phyloP scores from a whole-genome alignment of 2,888 invertebrate genomes.

The Unio pictorum region DNA sequence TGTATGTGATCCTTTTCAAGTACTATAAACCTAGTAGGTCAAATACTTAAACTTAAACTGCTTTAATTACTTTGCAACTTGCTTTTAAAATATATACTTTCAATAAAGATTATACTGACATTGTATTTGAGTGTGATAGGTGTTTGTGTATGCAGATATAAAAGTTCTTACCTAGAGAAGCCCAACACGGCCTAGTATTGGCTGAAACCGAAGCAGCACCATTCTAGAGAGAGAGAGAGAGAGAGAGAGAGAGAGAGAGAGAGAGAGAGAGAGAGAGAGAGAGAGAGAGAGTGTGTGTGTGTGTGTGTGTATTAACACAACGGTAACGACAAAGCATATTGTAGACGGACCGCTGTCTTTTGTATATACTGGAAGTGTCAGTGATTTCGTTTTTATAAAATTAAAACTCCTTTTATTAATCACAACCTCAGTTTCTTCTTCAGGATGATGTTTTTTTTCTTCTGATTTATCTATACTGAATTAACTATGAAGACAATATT shows the following conservation, averaged over 20 bases:
- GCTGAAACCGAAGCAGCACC: too few relatives aligned
- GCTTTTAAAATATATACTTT: background rate
- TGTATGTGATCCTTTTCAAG: constrained; percentile 76
- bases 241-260: background rate
- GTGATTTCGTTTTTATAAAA: too few relatives aligned
- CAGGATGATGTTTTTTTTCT: too few relatives aligned
- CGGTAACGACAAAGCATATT: background rate
- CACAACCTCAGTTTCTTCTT: too few relatives aligned
- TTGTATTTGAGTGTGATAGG: background rate
- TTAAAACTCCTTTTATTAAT: too few relatives aligned
- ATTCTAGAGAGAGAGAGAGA: too few relatives aligned
- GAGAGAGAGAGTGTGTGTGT: background rate
- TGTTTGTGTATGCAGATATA: background rate
- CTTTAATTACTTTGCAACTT: background rate
- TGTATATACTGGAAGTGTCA: too few relatives aligned
- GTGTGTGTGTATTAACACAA: background rate
- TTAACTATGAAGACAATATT: too few relatives aligned
- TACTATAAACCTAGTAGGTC: background rate
- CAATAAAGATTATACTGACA: background rate
- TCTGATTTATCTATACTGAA: too few relatives aligned
- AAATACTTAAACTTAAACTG: background rate
- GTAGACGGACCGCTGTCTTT: background rate
- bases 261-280: background rate
- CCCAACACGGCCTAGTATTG: too few relatives aligned
- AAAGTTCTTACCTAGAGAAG: too few relatives aligned